Evolutionary conservation across 2,797 vertebrate genomes (phyloP).

Genomic region (Alcedo atthis): DNA sequence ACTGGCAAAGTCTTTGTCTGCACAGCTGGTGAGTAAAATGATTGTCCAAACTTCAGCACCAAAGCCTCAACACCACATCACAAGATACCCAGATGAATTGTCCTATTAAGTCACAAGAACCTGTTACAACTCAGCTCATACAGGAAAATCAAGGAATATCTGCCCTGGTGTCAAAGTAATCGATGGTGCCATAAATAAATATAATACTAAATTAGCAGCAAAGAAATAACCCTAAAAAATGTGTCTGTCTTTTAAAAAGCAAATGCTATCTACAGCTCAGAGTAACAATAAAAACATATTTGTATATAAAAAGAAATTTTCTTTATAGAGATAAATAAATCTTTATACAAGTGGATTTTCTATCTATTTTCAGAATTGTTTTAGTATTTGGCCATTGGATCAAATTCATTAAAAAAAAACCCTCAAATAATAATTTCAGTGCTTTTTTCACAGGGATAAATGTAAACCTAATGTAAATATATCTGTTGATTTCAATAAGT

Average conservation of each 20-base stretch:
- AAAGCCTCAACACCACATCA: background rate
- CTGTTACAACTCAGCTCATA: background rate
- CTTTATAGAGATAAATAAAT: background rate
- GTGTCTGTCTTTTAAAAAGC: background rate
- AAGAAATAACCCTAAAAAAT: background rate
- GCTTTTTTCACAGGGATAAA: slow-evolving; percentile 14
- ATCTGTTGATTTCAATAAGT: background rate
- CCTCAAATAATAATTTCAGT: background rate
- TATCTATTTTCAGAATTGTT: background rate
- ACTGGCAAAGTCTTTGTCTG: background rate
- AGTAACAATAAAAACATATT: background rate
- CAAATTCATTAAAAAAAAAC: slow-evolving; percentile 27
- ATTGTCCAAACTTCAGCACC: background rate
- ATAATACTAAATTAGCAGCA: background rate
- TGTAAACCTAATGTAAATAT: slow-evolving; percentile 30
- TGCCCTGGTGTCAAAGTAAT: slow-evolving; percentile 2
- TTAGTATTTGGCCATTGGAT: background rate
- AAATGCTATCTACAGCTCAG: background rate
- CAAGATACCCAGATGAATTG: slow-evolving; percentile 19
- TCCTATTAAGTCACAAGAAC: slow-evolving; percentile 1
- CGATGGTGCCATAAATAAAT: background rate
- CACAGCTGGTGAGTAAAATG: slow-evolving; percentile 37
- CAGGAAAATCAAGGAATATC: slow-evolving; percentile 31
- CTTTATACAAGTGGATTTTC: background rate
- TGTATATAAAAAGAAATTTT: background rate